Evolutionary conservation across 2,888 invertebrate genomes (phyloP), one percentile per base, ranked within the genome.

Genomic region (Bellardia pandia): DNA sequence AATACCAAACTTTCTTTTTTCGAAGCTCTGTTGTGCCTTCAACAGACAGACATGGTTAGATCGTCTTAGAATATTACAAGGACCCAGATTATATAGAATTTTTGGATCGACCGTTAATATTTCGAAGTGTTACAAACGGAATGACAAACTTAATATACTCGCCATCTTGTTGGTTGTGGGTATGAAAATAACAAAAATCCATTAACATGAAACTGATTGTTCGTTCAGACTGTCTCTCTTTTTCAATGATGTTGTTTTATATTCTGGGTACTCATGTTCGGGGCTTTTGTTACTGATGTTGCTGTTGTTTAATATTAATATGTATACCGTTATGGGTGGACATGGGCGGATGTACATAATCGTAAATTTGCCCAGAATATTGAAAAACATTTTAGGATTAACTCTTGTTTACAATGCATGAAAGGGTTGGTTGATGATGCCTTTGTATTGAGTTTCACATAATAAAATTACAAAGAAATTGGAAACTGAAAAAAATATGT

Each of bases 341-440:
- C 78, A 66, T 60, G 74, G 78, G 84, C 78, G 84, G 74, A 74
- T 84, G 74, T 51, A 66, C 23, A 84, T 40, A 78, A 78, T 72
- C 72, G 48, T 68, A 74, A 79, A 84, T 78, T 84, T 83, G n/a
- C 45, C 40, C 14, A 30, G 40, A 76, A 83, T 58, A 60, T 75
- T 71, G 51, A 71, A 69, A 64, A 80, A 71, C 37, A 23, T 78
- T 78, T 84, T 62, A 40, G 84, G 60, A 62, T 78, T 84, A 78
- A 78, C 66, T 74, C 74, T 30, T 68, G 60, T 78, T 74, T 69
- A 60, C 51, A 60, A 68, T 69, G 37, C 6, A 30, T 23, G 23
- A 78, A 78, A 68, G 84, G 84, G 78, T 79, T 45, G 45, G 13
- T 37, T 78, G 72, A 51, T 45, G 51, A 64, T 16, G 62, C 51